Evolutionary conservation across 2,113 vertebrate species (phyloP).

Genomic region (Choloepus hoffmanni): DNA sequence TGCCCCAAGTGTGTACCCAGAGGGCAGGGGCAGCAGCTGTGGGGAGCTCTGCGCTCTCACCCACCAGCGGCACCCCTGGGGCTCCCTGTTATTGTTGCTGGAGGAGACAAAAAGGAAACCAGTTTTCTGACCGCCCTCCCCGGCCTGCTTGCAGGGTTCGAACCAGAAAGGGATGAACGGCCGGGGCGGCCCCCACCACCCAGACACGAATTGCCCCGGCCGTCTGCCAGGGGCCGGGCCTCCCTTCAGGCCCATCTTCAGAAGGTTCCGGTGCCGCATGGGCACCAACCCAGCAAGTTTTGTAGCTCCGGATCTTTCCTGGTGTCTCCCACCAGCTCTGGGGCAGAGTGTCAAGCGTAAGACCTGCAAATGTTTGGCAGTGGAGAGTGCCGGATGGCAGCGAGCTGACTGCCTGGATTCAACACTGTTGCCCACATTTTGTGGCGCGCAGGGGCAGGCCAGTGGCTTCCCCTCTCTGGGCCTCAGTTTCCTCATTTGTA

Average conservation of each 20-base stretch:
- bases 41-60: too few relatives aligned
- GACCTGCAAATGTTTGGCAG: too few relatives aligned
- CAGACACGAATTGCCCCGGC: neutral
- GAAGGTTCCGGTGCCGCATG: neutral
- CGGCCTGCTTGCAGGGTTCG: too few relatives aligned
- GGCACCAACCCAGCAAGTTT: neutral
- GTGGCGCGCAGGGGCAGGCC: neutral
- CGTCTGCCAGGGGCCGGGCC: neutral
- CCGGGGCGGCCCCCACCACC: neutral
- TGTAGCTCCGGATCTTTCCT: neutral
- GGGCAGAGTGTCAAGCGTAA: neutral
- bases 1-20: neutral
- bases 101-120: too few relatives aligned
- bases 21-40: neutral
- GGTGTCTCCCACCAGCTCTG: neutral
- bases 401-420: fast-evolving
- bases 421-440: neutral
- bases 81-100: neutral
- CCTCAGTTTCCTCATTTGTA: neutral
- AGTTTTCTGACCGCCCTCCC: too few relatives aligned
- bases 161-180: too few relatives aligned
- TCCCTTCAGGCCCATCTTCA: fast-evolving
- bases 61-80: neutral
- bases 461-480: neutral
- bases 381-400: fast-evolving